Conservation (phyloP, 1,140 invertebrate genomes). For the Drosophila cardini region DNA sequence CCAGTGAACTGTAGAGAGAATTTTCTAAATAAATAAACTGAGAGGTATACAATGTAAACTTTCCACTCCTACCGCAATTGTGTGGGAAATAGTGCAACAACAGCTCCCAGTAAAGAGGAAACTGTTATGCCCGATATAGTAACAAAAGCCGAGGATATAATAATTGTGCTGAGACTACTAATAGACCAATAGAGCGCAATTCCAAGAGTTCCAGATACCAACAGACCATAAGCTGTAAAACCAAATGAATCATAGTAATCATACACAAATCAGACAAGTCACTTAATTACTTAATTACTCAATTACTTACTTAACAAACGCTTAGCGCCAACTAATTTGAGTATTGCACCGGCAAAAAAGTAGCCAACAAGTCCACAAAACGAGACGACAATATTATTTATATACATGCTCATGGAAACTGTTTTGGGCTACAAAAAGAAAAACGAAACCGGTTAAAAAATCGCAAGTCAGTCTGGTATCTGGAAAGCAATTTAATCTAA, state of each 20-base stretch:
- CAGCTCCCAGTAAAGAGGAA: slow-evolving; percentile 72
- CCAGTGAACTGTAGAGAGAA: slow-evolving; percentile 57
- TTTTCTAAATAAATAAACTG: not conserved
- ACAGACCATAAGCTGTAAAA: slow-evolving; percentile 77
- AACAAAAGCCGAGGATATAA: slow-evolving; percentile 70
- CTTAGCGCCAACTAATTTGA: slow-evolving; percentile 85
- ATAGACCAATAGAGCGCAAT: slow-evolving; percentile 85
- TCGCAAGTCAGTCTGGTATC: not conserved
- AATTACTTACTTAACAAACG: slow-evolving; percentile 79
- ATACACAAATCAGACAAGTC: no score
- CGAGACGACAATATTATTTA: slow-evolving; percentile 86
- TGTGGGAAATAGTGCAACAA: slow-evolving; percentile 77
- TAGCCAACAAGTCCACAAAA: slow-evolving; percentile 85
- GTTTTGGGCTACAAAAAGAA: slow-evolving; percentile 49
- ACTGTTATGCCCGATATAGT: slow-evolving; percentile 71
- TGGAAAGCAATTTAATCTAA: not conserved
- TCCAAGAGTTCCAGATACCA: slow-evolving; percentile 81
- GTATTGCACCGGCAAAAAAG: slow-evolving; percentile 84
- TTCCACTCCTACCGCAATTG: slow-evolving; percentile 63
- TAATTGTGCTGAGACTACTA: slow-evolving; percentile 74
- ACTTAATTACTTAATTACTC: no score
- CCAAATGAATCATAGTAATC: not conserved
- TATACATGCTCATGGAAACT: slow-evolving; percentile 86
- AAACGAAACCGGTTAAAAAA: not conserved
- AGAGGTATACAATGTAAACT: not conserved